Evolutionary conservation across 1,140 invertebrate genomes (phyloP).

Genomic region (Zaprionus ornatus): DNA sequence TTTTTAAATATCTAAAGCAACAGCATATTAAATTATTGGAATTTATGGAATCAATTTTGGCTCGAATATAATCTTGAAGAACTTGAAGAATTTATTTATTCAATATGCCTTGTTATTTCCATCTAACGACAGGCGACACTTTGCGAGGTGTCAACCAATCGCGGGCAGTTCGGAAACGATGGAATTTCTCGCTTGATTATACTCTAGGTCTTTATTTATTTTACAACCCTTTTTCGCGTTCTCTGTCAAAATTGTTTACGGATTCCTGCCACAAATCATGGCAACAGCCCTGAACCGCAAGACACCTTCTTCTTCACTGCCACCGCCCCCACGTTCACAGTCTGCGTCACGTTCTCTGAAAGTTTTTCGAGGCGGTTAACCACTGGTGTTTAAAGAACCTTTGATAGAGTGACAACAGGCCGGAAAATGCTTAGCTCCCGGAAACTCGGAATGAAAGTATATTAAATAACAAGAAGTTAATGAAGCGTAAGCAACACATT

Average conservation of each 20-base stretch:
- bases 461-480: conserved; percentile 78
- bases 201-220: conserved; percentile 61
- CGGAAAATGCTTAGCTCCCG: conserved; percentile 38
- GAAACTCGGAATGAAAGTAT: conserved; percentile 63
- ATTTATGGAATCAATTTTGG: too few relatives aligned
- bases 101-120: neutral
- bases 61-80: too few relatives aligned
- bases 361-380: conserved; percentile 15
- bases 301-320: neutral
- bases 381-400: conserved; percentile 50
- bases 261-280: conserved; percentile 39
- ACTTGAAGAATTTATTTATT: neutral
- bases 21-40: too few relatives aligned
- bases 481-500: conserved; percentile 65
- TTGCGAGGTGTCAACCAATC: conserved; percentile 34
- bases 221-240: conserved; percentile 54
- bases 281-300: neutral
- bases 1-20: too few relatives aligned
- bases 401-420: conserved; percentile 69
- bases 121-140: neutral
- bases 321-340: neutral
- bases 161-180: conserved; percentile 41
- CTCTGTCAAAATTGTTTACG: conserved; percentile 36
- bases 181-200: conserved; percentile 15
- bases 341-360: neutral